Conservation (phyloP, 2,797 vertebrate species). For the Vespertilio murinus region DNA sequence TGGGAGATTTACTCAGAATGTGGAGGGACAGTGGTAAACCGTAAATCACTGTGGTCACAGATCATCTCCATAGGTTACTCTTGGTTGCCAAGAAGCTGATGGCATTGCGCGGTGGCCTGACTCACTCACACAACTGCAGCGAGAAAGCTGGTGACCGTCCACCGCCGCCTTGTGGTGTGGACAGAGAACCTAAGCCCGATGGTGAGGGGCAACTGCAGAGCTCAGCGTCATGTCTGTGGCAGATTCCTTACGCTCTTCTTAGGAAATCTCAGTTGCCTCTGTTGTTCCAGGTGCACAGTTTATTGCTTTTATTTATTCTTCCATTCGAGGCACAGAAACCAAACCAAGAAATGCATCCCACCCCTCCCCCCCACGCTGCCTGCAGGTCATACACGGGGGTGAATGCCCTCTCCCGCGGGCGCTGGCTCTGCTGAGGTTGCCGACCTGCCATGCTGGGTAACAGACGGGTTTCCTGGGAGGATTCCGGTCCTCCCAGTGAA, state of each 20-base stretch:
- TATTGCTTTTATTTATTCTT: background rate
- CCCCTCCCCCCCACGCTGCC: background rate
- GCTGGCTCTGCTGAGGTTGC: background rate
- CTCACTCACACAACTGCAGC: background rate
- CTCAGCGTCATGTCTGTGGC: background rate
- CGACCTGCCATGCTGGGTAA: background rate
- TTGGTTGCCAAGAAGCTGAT: background rate
- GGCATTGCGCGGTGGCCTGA: background rate
- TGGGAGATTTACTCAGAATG: background rate
- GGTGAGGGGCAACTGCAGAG: background rate
- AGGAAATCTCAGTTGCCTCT: background rate
- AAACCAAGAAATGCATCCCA: background rate
- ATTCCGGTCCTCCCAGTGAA: background rate
- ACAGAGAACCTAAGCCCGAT: background rate
- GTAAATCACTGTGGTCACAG: background rate
- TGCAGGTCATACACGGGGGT: background rate
- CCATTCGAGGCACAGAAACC: background rate
- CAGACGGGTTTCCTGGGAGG: background rate
- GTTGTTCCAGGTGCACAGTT: background rate
- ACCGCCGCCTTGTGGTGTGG: background rate
- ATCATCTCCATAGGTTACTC: background rate
- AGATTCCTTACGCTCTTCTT: background rate
- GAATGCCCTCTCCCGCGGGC: background rate
- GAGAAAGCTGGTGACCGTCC: background rate
- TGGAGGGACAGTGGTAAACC: background rate